Base-by-base conservation (phyloP, 2,888 invertebrate species). In the Chymomyza amoena region DNA sequence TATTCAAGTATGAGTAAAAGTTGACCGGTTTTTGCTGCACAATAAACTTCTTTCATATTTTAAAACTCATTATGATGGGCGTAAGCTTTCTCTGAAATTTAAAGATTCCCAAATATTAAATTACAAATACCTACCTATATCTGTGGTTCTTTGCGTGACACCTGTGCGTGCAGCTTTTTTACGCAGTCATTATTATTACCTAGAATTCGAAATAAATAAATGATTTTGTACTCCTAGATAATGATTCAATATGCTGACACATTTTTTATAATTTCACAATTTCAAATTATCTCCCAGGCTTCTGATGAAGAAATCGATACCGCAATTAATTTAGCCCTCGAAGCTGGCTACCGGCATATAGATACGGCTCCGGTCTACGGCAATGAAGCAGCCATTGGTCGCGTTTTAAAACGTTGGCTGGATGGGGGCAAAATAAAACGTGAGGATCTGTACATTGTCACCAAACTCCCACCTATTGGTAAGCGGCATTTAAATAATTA, bases 371-470 rank as follows among this genome's bases (percentile, higher is more conserved):
- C 94, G 6, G 95, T 93, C 6, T 97, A 97, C 87, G 93, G 94
- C 77, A 97, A 97, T 86, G 97, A 97, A 89, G 93, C 93, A 3
- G 93, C 93, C 1, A 94, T 97, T 77, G 97, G 97, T 0, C 93
- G 94, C 56, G 95, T 95, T 0, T 92, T 97, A 0, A 93, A 94
- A 75, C 93, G 93, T 70, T 96, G 96, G 95, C 91, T 97, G 50
- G 93, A 93, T 60, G 93, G 93, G 6, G 95, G 95, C 66, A 94
- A 94, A 87, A 87, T 94, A 1, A 95, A 93, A 81, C 93, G 97
- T 77, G 95, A 96, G 79, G 96, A 97, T 61, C 91, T 97, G 0
- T 97, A 96, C 89, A 93, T 97, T 61, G 95, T 95, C n/a, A 96
- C 97, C 10, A 97, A 97, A 92, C 93, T 97, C 78, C 94, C 95